Evolutionary conservation across 2,888 invertebrate species (phyloP).

Genomic region (Trimorus sp.): DNA sequence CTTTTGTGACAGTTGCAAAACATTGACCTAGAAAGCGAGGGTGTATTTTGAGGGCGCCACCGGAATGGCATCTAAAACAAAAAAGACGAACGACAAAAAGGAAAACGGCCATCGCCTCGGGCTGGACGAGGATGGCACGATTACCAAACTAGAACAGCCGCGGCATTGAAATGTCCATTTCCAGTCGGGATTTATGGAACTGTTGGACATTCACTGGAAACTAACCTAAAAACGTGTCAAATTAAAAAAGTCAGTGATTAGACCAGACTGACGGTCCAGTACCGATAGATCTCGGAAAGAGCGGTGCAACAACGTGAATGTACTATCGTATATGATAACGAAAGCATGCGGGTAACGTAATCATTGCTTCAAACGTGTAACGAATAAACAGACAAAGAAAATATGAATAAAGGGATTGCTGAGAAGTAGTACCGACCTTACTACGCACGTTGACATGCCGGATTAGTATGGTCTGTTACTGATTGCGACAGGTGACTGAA

Average conservation of each 20-base stretch:
- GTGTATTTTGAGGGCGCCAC: too few relatives aligned
- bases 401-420: neutral
- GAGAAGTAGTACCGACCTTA: conserved; percentile 25
- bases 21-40: too few relatives aligned
- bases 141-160: too few relatives aligned
- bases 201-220: too few relatives aligned
- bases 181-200: too few relatives aligned
- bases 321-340: conserved; percentile 38
- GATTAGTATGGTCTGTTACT: conserved; percentile 52
- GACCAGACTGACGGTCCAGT: conserved; percentile 73
- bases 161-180: too few relatives aligned
- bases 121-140: too few relatives aligned
- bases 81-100: too few relatives aligned
- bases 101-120: too few relatives aligned
- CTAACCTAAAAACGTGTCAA: conserved; percentile 59
- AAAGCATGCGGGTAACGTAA: conserved; percentile 34
- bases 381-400: neutral
- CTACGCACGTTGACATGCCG: conserved; percentile 46
- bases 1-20: too few relatives aligned
- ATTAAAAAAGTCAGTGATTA: conserved; percentile 53
- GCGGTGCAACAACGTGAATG: conserved; percentile 70
- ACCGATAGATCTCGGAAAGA: conserved; percentile 76
- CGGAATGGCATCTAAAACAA: too few relatives aligned
- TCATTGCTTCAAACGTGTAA: too few relatives aligned
- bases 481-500: conserved; percentile 27